Conservation (phyloP, 2,113 vertebrate genomes). For the Hassar affinis region DNA sequence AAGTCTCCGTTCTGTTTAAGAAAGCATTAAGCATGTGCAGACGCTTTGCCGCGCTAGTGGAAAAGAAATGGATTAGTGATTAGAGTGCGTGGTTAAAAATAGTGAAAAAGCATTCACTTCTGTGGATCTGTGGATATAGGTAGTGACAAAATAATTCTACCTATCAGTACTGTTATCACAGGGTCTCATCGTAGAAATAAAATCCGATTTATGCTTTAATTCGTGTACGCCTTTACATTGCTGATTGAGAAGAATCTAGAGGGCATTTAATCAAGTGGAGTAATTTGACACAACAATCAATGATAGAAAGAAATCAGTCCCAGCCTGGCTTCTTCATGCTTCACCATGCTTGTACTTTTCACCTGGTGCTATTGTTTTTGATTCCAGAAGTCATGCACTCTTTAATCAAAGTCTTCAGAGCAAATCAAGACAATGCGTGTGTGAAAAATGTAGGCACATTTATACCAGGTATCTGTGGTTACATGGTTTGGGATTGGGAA, state of each 20-base stretch:
- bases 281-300: neutral
- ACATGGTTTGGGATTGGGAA: neutral
- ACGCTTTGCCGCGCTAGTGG: neutral
- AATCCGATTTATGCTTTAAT: too few species aligned
- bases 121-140: neutral
- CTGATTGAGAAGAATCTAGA: neutral
- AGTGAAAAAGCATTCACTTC: neutral
- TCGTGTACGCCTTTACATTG: too few species aligned
- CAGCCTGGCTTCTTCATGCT: neutral
- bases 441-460: neutral
- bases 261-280: neutral
- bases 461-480: neutral
- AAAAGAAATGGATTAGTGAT: neutral
- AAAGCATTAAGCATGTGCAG: neutral
- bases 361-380: neutral
- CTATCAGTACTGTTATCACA: neutral
- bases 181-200: neutral
- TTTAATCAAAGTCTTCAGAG: neutral
- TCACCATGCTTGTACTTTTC: too few species aligned
- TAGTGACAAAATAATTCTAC: neutral
- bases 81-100: too few species aligned
- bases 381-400: neutral
- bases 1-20: neutral
- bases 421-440: neutral
- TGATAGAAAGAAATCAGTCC: neutral